Conservation (phyloP, 2,888 invertebrate genomes). For the Drosophila meridionalis region DNA sequence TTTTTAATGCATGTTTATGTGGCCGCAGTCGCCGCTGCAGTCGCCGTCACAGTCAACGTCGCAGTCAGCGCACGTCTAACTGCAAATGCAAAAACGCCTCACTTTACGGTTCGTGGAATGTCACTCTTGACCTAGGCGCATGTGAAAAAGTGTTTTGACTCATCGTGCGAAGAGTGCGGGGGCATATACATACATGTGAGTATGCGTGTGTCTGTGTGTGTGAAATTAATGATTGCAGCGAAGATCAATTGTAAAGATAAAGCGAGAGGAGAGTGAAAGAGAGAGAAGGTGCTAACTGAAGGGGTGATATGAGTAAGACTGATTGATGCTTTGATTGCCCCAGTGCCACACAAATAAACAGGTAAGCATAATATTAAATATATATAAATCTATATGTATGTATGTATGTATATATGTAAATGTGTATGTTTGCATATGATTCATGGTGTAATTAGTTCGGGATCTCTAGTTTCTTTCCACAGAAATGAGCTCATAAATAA, state of each 20-base stretch:
- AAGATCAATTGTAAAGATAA: slow-evolving; percentile 31
- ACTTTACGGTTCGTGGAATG: slow-evolving; percentile 40
- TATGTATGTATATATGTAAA: not conserved
- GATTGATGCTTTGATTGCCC: slow-evolving; percentile 72
- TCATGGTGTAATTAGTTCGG: slow-evolving; percentile 66
- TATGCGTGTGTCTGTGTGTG: not conserved
- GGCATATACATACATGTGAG: not conserved
- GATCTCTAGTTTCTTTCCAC: slow-evolving; percentile 49
- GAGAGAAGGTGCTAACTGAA: slow-evolving; percentile 52
- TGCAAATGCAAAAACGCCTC: slow-evolving; percentile 32
- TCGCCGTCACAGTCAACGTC: slow-evolving; percentile 5
- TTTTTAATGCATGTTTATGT: slow-evolving; percentile 2
- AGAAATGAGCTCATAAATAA: slow-evolving; percentile 75
- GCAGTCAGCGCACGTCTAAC: slow-evolving; percentile 18
- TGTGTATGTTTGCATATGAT: slow-evolving; percentile 39
- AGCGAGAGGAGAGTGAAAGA: not conserved
- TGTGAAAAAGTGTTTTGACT: slow-evolving; percentile 65
- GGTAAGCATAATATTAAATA: slow-evolving; percentile 20
- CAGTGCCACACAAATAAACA: slow-evolving; percentile 37
- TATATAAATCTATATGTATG: not conserved
- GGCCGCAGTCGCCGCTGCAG: not conserved
- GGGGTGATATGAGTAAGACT: slow-evolving; percentile 53
- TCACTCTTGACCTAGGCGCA: slow-evolving; percentile 70
- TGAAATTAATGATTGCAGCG: slow-evolving; percentile 38
- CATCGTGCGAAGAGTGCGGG: slow-evolving; percentile 27